Evolutionary conservation across 53 echinoderm and acorn worm species (phyloP).

Genomic region (Echinometra lucunter): DNA sequence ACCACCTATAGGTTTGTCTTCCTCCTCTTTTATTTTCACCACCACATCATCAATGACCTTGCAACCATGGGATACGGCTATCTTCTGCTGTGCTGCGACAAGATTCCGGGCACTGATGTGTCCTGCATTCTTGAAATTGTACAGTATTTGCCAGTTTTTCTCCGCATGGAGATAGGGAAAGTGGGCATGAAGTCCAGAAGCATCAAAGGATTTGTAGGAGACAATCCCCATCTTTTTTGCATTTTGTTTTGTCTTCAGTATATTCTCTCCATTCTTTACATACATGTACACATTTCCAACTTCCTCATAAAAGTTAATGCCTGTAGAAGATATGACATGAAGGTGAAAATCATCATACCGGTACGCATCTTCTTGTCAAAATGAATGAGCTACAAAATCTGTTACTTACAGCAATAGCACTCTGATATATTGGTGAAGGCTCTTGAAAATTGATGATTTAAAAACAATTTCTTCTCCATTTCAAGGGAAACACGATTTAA

Average conservation of each 20-base stretch:
- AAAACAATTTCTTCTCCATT: no score
- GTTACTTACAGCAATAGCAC: no score
- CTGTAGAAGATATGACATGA: not conserved
- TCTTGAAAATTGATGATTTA: no score
- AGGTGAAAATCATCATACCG: not conserved
- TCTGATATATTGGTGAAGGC: no score
- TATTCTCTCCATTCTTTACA: not conserved
- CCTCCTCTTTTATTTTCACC: conserved; percentile 55
- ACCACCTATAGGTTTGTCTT: not conserved
- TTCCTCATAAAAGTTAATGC: conserved; percentile 34
- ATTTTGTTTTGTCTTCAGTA: not conserved
- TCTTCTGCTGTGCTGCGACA: conserved; percentile 73
- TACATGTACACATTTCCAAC: not conserved
- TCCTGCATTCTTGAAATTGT: conserved; percentile 62
- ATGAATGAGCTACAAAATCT: no score
- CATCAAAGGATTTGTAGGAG: not conserved
- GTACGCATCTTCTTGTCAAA: no score
- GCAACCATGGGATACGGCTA: conserved; percentile 73
- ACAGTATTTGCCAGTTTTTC: conserved; percentile 32
- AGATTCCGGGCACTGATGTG: conserved; percentile 70
- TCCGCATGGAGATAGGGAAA: conserved; percentile 68
- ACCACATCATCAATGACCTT: conserved; percentile 78
- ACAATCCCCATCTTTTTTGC: not conserved
- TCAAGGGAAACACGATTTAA: no score
- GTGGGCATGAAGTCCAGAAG: conserved; percentile 28